Evolutionary conservation across 2,113 vertebrate genomes (phyloP), one percentile per base, ranked within the genome.

Genomic region (Ptilorrhoa leucosticta): DNA sequence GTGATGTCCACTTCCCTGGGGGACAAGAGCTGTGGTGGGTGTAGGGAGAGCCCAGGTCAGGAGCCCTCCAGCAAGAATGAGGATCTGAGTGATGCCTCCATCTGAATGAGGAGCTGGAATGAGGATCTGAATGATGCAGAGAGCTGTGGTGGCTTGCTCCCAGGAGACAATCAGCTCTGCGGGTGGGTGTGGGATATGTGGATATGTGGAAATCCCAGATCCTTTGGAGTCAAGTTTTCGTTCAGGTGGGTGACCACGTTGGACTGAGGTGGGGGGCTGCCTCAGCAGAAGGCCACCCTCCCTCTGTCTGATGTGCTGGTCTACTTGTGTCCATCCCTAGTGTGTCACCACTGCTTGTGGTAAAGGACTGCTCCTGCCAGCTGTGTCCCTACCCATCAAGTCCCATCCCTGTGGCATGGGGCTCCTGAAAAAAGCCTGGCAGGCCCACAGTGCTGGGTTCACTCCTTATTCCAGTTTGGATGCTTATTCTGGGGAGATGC

Each of bases 361-460:
- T 33, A 40, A 45, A 80, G 42, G 27, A 17, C 19, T 50, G 40
- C 45, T 70, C 13, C 70, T 87, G 45, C 45, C 61, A 51, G 22
- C 24, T 33, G 9, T 47, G 61, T 7, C 33, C 40, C 33, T 73
- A 3, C 28, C 40, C 2, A 2, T 33, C 16, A 28, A 27, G 7
- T 63, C 16, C 8, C 23, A n/a, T n/a, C 17, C 0, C 3, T 3
- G 13, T 6, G 33, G 45, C 2, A 1, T 15, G 19, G 19, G 42
- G 14, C 63, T 92, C 48, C 73, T 54, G 39, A 26, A 35, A 60
- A 58, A 16, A 10, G 13, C 22, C 53, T 45, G 47, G 22, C 11
- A 77, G 19, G 26, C 16, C 28, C 42, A 39, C 0, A 0, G 17
- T 42, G 53, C 82, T 57, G 33, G 27, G 6, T 37, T 71, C 54